Conservation (phyloP, 1,140 invertebrate genomes). For the Odontomachus brunneus region DNA sequence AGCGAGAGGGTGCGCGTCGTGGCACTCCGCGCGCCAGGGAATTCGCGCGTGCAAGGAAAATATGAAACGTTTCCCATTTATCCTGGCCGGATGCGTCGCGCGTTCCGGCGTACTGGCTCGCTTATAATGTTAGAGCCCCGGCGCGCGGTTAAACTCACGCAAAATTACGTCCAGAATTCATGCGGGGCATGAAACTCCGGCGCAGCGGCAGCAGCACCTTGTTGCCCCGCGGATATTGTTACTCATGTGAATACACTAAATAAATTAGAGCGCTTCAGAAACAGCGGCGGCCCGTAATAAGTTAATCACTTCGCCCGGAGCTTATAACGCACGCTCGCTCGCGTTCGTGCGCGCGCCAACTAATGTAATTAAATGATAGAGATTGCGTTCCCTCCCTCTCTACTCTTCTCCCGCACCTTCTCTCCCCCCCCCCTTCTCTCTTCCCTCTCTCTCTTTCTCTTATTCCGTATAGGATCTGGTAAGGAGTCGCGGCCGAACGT, state of each 20-base stretch:
- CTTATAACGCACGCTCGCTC: conserved; percentile 42
- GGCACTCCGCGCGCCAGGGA: conserved; percentile 7
- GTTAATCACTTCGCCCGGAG: conserved; percentile 68
- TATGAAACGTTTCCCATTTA: conserved; percentile 52
- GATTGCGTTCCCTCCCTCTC: conserved; percentile 9
- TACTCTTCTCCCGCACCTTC: background rate
- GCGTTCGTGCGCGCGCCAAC: conserved; percentile 2
- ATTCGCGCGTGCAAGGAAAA: conserved; percentile 37
- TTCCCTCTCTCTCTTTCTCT: background rate
- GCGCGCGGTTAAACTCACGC: conserved; percentile 68
- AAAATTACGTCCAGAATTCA: conserved; percentile 68
- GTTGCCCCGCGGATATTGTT: conserved; percentile 70
- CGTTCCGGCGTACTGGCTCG: conserved; percentile 45
- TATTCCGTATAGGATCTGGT: background rate
- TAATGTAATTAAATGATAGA: conserved; percentile 71
- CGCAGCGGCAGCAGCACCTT: conserved; percentile 30
- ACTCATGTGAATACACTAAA: conserved; percentile 74
- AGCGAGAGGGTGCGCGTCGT: background rate
- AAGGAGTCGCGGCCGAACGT: conserved; percentile 14
- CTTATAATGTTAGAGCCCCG: conserved; percentile 62
- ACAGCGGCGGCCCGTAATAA: conserved; percentile 69
- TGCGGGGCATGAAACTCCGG: conserved; percentile 32
- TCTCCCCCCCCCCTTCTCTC: background rate
- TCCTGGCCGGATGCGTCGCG: conserved; percentile 26
- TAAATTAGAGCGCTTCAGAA: conserved; percentile 74